A percentile compares a stretch with the other conserved stretches of the same genome.
These are phyloP conservation scores for Xestobium rufovillosum DNA, from an alignment of 2,888 invertebrate species.

Conservation along the genomic window DNA sequence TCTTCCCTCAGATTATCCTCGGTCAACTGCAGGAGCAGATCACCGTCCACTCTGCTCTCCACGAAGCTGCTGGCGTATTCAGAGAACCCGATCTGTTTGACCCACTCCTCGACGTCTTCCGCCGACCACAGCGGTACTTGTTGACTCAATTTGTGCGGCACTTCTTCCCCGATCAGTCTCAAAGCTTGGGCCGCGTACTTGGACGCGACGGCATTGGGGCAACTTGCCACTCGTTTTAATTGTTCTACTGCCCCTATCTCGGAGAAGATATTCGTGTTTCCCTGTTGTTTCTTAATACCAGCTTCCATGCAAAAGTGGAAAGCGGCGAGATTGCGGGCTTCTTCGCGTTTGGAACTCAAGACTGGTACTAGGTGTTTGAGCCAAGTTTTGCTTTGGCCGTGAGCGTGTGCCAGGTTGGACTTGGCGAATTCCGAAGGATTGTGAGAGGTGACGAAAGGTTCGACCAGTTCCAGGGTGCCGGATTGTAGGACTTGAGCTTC, in stretches of 20 bases:
- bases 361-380: constrained; percentile 87
- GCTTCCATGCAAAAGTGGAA: constrained; percentile 99
- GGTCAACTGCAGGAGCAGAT: constrained; percentile 82
- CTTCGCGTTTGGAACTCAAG: constrained; percentile 87
- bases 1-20: constrained; percentile 90
- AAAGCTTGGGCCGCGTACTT: constrained; percentile 93
- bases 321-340: constrained; percentile 92
- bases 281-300: constrained; percentile 91
- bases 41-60: constrained; percentile 93
- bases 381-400: constrained; percentile 95
- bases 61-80: constrained; percentile 78
- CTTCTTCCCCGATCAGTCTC: constrained; percentile 88
- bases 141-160: constrained; percentile 95
- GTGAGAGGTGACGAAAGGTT: constrained; percentile 91
- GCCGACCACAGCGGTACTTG: constrained; percentile 97
- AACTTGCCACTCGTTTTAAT: constrained; percentile 91
- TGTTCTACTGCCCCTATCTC: constrained; percentile 95
- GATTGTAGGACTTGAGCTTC: constrained; percentile 94
- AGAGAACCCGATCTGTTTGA: constrained; percentile 92
- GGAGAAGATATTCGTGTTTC: constrained; percentile 82
- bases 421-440: constrained; percentile 93
- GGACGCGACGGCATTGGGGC: constrained; percentile 95
- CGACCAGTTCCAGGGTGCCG: constrained; percentile 93
- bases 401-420: constrained; percentile 85
- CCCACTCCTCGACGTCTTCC: constrained; percentile 96